Percentiles rank a stretch among this genome's conserved stretches.
Evolutionary conservation across 2,797 vertebrate species (phyloP).

Genomic region (Chromis chromis): DNA sequence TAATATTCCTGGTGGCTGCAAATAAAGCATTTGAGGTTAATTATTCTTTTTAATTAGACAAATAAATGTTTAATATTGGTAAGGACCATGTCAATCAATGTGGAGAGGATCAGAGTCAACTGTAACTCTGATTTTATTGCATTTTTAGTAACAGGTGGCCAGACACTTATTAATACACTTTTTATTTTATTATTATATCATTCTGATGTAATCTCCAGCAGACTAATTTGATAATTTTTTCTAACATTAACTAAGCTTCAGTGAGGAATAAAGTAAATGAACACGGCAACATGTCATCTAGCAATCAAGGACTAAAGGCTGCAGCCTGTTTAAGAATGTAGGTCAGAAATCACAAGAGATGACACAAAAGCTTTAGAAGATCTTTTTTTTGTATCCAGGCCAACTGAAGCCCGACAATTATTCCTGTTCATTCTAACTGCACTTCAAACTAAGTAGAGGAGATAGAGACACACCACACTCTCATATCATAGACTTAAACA

Average conservation of each 20-base stretch:
- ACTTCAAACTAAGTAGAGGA: conserved; percentile 12
- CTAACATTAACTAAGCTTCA: background rate
- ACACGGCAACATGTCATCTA: background rate
- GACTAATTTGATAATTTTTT: background rate
- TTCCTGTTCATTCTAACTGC: conserved; percentile 1
- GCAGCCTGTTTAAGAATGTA: conserved; percentile 43
- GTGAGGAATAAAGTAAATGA: background rate
- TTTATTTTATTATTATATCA: background rate
- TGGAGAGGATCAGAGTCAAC: no score
- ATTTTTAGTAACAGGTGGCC: background rate
- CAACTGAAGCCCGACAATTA: conserved; percentile 21
- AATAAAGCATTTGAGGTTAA: no score
- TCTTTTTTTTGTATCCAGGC: conserved; percentile 17
- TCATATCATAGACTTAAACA: conserved; percentile 18
- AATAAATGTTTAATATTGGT: background rate
- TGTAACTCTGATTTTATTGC: background rate
- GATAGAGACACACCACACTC: background rate
- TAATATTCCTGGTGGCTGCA: conserved; percentile 10
- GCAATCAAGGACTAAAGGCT: conserved; percentile 17
- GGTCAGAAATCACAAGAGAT: conserved; percentile 60
- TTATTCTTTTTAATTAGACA: background rate
- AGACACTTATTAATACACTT: background rate
- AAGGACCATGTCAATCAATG: background rate
- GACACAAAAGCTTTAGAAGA: conserved; percentile 40
- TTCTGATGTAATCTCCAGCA: background rate